Conservation (phyloP, 2,797 vertebrate genomes). For the Microctenopoma lineatum region DNA sequence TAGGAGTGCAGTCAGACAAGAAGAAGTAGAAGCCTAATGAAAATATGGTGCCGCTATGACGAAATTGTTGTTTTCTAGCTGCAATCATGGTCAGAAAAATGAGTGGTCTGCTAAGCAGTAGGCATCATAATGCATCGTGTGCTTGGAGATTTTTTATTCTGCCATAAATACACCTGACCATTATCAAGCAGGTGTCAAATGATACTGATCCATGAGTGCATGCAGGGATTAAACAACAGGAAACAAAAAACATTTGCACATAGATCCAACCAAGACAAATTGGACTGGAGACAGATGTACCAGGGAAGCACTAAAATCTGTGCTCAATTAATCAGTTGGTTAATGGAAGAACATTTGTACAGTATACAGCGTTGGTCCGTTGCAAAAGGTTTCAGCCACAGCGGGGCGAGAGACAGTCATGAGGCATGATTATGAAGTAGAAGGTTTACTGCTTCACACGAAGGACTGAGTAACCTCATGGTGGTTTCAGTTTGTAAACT, state of each 20-base stretch:
- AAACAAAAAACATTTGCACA: constrained; percentile 2
- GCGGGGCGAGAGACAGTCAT: too few relatives aligned
- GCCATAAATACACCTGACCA: constrained; percentile 29
- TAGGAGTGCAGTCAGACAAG: constrained; percentile 50
- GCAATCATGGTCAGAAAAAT: constrained; percentile 70
- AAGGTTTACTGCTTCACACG: too few relatives aligned
- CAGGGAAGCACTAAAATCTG: background rate
- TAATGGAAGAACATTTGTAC: background rate
- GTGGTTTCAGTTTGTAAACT: too few relatives aligned
- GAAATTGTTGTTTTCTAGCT: constrained; percentile 67
- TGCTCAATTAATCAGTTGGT: background rate
- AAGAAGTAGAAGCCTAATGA: constrained; percentile 59
- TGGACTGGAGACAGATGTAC: background rate
- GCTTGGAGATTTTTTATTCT: constrained; percentile 24
- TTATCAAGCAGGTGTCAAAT: constrained; percentile 31
- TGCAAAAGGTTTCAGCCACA: too few relatives aligned
- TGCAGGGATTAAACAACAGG: background rate
- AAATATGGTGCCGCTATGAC: constrained; percentile 62
- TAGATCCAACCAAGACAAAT: constrained; percentile 21
- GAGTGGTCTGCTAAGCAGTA: constrained; percentile 55
- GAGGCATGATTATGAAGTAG: too few relatives aligned
- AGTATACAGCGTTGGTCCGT: background rate
- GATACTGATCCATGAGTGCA: constrained; percentile 15
- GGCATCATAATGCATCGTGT: constrained; percentile 50
- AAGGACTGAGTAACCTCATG: too few relatives aligned